Percentiles rank a stretch among this genome's conserved stretches.
Evolutionary conservation across 1,140 invertebrate genomes (phyloP).

Genomic region (Macrocentrus cingulum): DNA sequence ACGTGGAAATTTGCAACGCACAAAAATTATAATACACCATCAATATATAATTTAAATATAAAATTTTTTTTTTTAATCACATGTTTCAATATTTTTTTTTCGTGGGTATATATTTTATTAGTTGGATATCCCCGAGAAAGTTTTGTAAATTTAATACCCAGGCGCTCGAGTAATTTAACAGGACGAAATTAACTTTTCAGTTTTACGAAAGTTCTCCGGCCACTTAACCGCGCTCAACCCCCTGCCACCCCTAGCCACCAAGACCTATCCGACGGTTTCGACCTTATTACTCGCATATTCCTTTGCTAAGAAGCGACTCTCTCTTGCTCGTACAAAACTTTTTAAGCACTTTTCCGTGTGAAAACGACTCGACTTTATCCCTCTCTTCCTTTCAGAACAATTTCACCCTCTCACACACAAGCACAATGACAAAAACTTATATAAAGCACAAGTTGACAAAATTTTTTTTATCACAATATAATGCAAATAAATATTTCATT

Average conservation of each 20-base stretch:
- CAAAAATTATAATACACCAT: no score
- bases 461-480: no score
- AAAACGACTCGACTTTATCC: constrained; percentile 23
- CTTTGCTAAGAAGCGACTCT: background rate
- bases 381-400: constrained; percentile 32
- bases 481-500: no score
- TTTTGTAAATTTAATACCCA: constrained; percentile 56
- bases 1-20: no score
- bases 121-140: constrained; percentile 43
- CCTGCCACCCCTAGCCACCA: no score
- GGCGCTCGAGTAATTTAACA: constrained; percentile 57
- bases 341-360: constrained; percentile 49
- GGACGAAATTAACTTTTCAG: constrained; percentile 59
- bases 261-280: constrained; percentile 8
- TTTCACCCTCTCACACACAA: constrained; percentile 42
- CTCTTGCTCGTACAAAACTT: constrained; percentile 40
- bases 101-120: no score
- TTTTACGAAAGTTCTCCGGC: constrained; percentile 56
- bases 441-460: no score
- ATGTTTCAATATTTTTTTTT: no score
- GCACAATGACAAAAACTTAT: constrained; percentile 45
- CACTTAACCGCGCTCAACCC: constrained; percentile 28
- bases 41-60: no score
- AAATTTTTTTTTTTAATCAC: no score
- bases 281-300: constrained; percentile 19